A percentile compares a stretch with the other conserved stretches of the same genome.
These are phyloP conservation scores for Ips nitidus DNA, from an alignment of 1,140 invertebrate genomes.

Conservation along the genomic window DNA sequence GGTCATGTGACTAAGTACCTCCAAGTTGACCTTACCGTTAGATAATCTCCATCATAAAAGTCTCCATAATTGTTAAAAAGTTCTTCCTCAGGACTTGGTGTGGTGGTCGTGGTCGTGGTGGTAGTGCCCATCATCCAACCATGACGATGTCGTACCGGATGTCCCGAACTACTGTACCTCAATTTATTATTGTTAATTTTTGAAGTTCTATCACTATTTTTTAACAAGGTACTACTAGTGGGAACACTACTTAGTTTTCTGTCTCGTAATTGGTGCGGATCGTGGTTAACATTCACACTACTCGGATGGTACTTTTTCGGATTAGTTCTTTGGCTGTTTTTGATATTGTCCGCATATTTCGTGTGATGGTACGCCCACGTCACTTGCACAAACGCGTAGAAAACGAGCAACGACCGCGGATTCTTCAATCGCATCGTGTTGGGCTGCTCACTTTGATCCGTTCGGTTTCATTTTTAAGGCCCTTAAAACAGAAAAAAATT, in stretches of 20 bases:
- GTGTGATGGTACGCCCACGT: constrained; percentile 7
- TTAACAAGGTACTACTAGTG: background rate
- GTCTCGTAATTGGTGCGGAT: too few species aligned
- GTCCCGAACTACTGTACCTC: constrained; percentile 3
- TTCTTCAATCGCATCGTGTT: constrained; percentile 19
- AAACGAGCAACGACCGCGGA: constrained; percentile 6
- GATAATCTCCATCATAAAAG: constrained; percentile 8
- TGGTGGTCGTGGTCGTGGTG: constrained; percentile 23
- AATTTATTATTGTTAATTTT: background rate
- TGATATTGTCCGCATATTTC: background rate
- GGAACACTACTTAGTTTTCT: constrained; percentile 5
- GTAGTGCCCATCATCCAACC: constrained; percentile 22
- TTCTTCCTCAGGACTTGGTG: constrained; percentile 24
- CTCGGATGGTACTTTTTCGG: constrained; percentile 25
- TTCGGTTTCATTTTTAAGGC: constrained; percentile 21
- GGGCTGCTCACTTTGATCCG: constrained; percentile 20
- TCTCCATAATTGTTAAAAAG: constrained; percentile 29
- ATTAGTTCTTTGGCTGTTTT: constrained; percentile 27
- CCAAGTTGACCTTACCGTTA: too few species aligned
- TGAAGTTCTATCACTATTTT: constrained; percentile 21
- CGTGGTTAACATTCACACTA: background rate
- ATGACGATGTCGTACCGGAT: constrained; percentile 17
- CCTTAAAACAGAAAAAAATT: background rate
- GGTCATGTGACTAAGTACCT: too few species aligned
- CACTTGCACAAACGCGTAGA: constrained; percentile 20